Percentiles rank a stretch among this genome's conserved stretches.
Conservation (phyloP, 2,113 vertebrate species). For the Atlantisia rogersi region DNA sequence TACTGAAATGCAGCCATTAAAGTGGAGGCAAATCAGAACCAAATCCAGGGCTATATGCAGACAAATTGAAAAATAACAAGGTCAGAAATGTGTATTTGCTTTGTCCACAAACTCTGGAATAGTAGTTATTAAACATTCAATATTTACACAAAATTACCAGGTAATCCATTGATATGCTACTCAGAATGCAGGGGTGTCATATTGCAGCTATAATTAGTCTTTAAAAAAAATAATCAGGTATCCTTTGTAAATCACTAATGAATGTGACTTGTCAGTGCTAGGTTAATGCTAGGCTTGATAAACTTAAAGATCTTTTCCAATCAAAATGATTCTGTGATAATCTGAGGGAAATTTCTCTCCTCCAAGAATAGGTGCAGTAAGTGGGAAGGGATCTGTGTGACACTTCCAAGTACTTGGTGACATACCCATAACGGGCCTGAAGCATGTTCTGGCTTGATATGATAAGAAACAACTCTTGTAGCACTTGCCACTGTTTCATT, state of each 20-base stretch:
- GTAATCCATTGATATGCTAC: not conserved
- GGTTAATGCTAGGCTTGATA: too few relatives aligned
- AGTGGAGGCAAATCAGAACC: not conserved
- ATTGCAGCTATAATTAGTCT: not conserved
- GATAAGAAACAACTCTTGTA: not conserved
- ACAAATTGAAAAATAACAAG: not conserved
- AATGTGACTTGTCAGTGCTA: not conserved
- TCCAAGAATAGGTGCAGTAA: not conserved
- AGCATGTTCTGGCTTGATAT: not conserved
- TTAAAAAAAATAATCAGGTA: not conserved
- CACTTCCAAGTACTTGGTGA: not conserved
- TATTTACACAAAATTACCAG: not conserved
- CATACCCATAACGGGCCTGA: not conserved
- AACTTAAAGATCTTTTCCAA: too few relatives aligned
- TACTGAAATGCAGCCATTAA: not conserved
- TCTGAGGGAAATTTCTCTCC: not conserved
- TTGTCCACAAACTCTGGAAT: not conserved
- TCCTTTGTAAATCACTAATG: not conserved
- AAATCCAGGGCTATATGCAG: not conserved
- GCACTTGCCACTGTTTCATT: not conserved
- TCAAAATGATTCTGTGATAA: too few relatives aligned
- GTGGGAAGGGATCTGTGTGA: not conserved
- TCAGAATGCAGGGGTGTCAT: not conserved
- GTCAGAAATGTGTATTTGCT: not conserved
- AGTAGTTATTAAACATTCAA: not conserved